These are phyloP conservation scores for Tokudaia muenninki DNA, from an alignment of 2,797 vertebrate species.

Conservation along the genomic window DNA sequence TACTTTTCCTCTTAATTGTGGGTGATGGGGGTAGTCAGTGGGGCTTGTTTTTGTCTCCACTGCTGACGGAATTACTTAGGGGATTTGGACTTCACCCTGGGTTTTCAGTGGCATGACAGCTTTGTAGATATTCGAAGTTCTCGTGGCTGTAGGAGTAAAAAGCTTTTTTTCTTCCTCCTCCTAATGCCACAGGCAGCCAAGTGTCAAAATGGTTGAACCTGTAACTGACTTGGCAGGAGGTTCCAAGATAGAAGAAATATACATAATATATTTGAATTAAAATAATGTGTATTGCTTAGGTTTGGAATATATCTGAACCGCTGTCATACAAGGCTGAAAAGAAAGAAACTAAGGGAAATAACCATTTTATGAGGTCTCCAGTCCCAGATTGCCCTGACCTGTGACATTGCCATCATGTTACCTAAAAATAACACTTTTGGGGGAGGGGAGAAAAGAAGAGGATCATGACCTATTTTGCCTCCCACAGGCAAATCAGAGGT, in stretches of 20 bases:
- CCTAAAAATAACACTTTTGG: not conserved
- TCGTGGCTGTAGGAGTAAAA: fast-evolving
- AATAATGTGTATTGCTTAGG: not conserved
- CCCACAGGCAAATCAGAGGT: slow-evolving; percentile 92
- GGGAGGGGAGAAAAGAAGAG: no score
- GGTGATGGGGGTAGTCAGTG: slow-evolving; percentile 70
- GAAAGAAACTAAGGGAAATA: slow-evolving; percentile 14
- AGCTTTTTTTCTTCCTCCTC: not conserved
- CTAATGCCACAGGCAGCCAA: not conserved
- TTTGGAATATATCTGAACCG: slow-evolving; percentile 20
- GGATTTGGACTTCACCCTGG: slow-evolving; percentile 62
- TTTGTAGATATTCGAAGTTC: fast-evolving
- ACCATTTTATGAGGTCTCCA: not conserved
- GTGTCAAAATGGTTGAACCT: not conserved
- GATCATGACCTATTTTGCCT: not conserved
- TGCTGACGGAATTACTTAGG: slow-evolving; percentile 69
- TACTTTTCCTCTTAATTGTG: slow-evolving; percentile 81
- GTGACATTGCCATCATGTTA: not conserved
- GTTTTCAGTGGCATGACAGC: not conserved
- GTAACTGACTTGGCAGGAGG: not conserved
- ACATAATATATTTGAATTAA: slow-evolving; percentile 10
- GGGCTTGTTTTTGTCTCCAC: slow-evolving; percentile 80
- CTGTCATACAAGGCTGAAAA: not conserved
- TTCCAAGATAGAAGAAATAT: slow-evolving; percentile 24
- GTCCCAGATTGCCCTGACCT: not conserved